Evolutionary conservation across 2,113 vertebrate species (phyloP).

Genomic region (Vulpes vulpes): DNA sequence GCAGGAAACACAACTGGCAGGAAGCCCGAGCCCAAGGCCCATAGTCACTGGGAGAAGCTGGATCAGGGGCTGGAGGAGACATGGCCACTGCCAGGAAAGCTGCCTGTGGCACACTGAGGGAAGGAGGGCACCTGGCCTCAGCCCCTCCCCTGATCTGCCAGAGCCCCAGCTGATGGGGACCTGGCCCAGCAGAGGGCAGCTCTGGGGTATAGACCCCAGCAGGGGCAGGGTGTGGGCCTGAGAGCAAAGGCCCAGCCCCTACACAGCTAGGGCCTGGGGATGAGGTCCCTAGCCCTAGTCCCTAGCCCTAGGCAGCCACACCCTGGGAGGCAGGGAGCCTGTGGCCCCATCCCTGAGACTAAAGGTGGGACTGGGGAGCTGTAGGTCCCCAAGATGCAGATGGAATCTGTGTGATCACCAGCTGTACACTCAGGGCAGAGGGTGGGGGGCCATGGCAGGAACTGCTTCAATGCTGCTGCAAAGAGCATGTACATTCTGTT

Average conservation of each 20-base stretch:
- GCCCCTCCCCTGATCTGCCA: not conserved
- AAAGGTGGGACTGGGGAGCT: too few species aligned
- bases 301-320: not conserved
- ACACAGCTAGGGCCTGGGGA: not conserved
- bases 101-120: not conserved
- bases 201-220: not conserved
- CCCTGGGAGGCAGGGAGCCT: not conserved
- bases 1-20: not conserved
- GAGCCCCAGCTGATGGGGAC: not conserved
- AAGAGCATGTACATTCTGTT: rapidly evolving
- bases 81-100: not conserved
- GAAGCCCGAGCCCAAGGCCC: not conserved
- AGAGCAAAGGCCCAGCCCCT: not conserved
- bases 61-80: not conserved
- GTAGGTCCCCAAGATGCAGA: not conserved
- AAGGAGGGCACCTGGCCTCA: not conserved
- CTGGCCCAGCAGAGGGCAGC: not conserved
- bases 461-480: not conserved
- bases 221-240: not conserved
- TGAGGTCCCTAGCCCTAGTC: not conserved
- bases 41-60: not conserved
- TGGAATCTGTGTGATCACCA: not conserved
- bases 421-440: not conserved
- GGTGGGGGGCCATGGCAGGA: not conserved
- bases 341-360: not conserved